phyloP scores from a whole-genome alignment of 2,113 vertebrate genomes.

The pig (Sus scrofa) region DNA sequence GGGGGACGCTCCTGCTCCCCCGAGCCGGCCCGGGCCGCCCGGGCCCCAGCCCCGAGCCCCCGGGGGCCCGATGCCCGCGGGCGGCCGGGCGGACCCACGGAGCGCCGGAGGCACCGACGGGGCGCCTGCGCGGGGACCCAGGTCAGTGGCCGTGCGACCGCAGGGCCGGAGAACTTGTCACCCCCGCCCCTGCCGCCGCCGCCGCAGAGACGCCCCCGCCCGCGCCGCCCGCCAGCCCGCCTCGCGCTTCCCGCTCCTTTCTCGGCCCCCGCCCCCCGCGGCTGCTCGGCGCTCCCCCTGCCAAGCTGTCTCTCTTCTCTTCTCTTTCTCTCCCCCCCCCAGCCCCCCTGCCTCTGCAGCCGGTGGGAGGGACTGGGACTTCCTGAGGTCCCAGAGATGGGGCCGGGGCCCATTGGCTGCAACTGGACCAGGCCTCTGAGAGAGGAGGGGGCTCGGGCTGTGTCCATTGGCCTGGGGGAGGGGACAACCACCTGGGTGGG shows the following conservation, averaged over 20 bases:
- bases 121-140: slow-evolving; percentile 77
- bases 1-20: not conserved
- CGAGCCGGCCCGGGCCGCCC: not conserved
- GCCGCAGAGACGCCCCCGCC: slow-evolving; percentile 50
- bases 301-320: slow-evolving; percentile 81
- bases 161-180: slow-evolving; percentile 64
- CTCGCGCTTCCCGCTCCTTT: slow-evolving; percentile 79
- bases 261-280: slow-evolving; percentile 78
- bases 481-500: slow-evolving; percentile 52
- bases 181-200: slow-evolving; percentile 47
- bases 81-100: slow-evolving; percentile 59
- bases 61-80: slow-evolving; percentile 69
- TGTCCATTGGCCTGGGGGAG: slow-evolving; percentile 70
- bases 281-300: slow-evolving; percentile 81
- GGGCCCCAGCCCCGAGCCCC: not conserved
- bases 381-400: slow-evolving; percentile 84
- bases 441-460: slow-evolving; percentile 68
- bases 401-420: slow-evolving; percentile 81
- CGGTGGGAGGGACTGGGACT: slow-evolving; percentile 84
- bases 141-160: slow-evolving; percentile 75
- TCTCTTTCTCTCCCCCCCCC: slow-evolving; percentile 36
- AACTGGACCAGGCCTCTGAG: slow-evolving; percentile 71
- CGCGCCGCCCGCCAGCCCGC: slow-evolving; percentile 70
- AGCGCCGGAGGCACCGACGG: slow-evolving; percentile 68
- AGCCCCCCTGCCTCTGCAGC: slow-evolving; percentile 80